Conservation (phyloP, 2,113 vertebrate species). For the Actinemys pallida region DNA sequence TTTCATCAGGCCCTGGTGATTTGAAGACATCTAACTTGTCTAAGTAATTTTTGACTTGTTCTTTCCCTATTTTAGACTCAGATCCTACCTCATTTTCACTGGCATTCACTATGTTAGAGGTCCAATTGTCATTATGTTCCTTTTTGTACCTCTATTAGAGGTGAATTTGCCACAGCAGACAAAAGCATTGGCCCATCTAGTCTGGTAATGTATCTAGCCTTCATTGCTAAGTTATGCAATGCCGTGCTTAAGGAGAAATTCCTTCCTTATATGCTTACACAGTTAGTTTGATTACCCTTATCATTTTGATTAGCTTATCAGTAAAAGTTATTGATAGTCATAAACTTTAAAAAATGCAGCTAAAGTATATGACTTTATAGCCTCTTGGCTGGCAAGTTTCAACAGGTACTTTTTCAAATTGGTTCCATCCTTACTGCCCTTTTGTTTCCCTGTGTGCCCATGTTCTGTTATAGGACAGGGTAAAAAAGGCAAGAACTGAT, state of each 20-base stretch:
- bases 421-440: not conserved
- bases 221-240: not conserved
- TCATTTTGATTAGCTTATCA: not conserved
- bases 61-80: too few relatives aligned
- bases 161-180: not conserved
- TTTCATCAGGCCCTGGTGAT: too few relatives aligned
- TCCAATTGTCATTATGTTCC: not conserved
- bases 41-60: too few relatives aligned
- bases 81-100: too few relatives aligned
- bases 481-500: not conserved
- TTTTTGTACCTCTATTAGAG: not conserved
- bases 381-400: not conserved
- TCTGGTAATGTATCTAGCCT: not conserved
- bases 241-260: not conserved
- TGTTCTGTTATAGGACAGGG: not conserved
- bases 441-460: not conserved
- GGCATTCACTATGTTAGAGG: too few relatives aligned
- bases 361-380: not conserved
- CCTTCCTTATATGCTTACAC: not conserved
- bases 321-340: not conserved
- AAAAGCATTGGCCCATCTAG: not conserved
- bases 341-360: not conserved
- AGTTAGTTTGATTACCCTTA: not conserved
- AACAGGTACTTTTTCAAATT: not conserved
- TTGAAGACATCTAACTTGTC: too few relatives aligned